Conservation (phyloP, 2,113 vertebrate species). For the Phalacrocorax brasilianus region DNA sequence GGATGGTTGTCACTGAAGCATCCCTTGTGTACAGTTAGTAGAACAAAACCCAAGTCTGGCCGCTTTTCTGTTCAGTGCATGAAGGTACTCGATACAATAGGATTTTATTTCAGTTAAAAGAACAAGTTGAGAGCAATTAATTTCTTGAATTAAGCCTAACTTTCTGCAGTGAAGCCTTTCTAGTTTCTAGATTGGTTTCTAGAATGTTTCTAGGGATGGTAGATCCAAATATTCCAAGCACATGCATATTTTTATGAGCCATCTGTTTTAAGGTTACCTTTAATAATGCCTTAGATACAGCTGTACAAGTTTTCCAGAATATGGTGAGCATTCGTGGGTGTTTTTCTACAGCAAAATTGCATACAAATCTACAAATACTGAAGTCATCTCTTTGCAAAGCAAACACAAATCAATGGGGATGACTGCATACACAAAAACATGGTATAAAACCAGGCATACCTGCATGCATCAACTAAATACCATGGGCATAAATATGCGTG, state of each 20-base stretch:
- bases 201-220: background rate
- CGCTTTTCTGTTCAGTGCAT: background rate
- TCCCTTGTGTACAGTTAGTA: background rate
- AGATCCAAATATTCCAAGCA: background rate
- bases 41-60: background rate
- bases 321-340: background rate
- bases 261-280: background rate
- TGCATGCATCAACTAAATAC: background rate
- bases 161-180: background rate
- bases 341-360: background rate
- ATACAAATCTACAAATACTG: background rate
- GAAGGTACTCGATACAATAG: background rate
- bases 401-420: background rate
- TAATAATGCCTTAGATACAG: background rate
- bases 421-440: rapidly evolving
- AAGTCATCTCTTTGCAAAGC: background rate
- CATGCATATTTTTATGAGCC: background rate
- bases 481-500: background rate
- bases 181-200: background rate
- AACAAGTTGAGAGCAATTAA: background rate
- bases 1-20: background rate
- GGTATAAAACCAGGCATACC: background rate
- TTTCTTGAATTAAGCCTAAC: background rate
- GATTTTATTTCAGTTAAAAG: background rate
- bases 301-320: background rate